Evolutionary conservation across 2,888 invertebrate genomes (phyloP).

Genomic region (Tethea ocularis): DNA sequence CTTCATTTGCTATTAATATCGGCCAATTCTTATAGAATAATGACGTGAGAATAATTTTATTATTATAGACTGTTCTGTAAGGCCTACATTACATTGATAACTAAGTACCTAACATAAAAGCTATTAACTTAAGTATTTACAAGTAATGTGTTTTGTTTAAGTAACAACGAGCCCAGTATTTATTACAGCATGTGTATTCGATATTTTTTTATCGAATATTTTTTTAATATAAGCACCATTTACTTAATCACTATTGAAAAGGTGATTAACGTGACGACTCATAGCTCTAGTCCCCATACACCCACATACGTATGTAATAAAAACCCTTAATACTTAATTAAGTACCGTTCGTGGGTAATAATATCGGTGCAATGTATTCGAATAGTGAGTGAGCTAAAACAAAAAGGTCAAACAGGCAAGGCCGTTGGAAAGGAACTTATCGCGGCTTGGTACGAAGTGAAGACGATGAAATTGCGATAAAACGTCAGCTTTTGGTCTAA

Average conservation of each 20-base stretch:
- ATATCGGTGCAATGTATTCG: slow-evolving; percentile 20
- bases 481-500: slow-evolving; percentile 58
- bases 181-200: background rate
- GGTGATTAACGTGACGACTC: background rate
- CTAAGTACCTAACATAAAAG: no score
- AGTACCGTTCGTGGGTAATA: slow-evolving; percentile 5
- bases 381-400: slow-evolving; percentile 48
- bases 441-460: slow-evolving; percentile 69
- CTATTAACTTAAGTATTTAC: no score
- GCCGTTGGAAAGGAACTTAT: slow-evolving; percentile 71
- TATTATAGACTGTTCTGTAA: background rate
- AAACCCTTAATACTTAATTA: slow-evolving; percentile 7
- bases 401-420: slow-evolving; percentile 77
- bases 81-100: no score
- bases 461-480: slow-evolving; percentile 68
- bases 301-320: background rate
- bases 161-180: background rate
- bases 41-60: no score
- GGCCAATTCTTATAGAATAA: no score
- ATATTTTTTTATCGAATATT: no score
- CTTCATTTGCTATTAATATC: no score
- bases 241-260: background rate
- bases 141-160: no score
- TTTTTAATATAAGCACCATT: background rate
- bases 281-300: background rate